Percentiles rank a stretch among this genome's conserved stretches.
Evolutionary conservation across 92 coral and sea anemone genomes (phyloP).

Genomic region (Pocillopora grandis): DNA sequence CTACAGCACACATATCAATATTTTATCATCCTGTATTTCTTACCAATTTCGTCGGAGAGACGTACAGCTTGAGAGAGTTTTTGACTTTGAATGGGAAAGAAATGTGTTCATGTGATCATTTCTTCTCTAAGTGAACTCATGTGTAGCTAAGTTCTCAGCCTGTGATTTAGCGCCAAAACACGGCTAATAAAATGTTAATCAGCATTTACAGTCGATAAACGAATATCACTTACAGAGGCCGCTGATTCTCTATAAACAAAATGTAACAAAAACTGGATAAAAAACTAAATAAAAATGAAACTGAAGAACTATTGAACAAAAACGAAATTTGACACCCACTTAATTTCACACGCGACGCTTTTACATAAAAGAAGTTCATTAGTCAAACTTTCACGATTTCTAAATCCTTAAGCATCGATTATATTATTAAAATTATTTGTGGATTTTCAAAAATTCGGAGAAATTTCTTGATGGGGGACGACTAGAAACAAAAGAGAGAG

Average conservation of each 20-base stretch:
- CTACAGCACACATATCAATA: too few relatives aligned
- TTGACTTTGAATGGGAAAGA: too few relatives aligned
- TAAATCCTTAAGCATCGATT: neutral
- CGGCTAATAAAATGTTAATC: slow-evolving; percentile 11
- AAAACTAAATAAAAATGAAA: neutral
- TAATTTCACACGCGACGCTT: neutral
- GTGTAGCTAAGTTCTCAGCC: neutral
- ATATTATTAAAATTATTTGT: slow-evolving; percentile 1
- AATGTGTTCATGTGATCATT: too few relatives aligned
- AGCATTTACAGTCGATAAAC: neutral
- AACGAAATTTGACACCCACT: neutral
- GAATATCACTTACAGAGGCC: neutral
- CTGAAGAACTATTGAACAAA: neutral
- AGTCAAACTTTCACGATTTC: neutral
- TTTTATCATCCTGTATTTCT: too few relatives aligned
- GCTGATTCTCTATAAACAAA: neutral
- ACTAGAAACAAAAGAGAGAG: neutral
- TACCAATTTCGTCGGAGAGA: too few relatives aligned
- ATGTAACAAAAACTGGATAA: neutral
- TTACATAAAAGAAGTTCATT: neutral
- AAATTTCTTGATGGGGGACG: neutral
- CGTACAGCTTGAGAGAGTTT: too few relatives aligned
- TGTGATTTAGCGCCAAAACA: neutral
- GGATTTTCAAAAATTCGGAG: neutral
- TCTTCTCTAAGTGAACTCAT: too few relatives aligned